A percentile compares a stretch with the other conserved stretches of the same genome.
These are phyloP conservation scores for Australoheros scitulus DNA, from an alignment of 2,113 vertebrate species.

Conservation along the genomic window DNA sequence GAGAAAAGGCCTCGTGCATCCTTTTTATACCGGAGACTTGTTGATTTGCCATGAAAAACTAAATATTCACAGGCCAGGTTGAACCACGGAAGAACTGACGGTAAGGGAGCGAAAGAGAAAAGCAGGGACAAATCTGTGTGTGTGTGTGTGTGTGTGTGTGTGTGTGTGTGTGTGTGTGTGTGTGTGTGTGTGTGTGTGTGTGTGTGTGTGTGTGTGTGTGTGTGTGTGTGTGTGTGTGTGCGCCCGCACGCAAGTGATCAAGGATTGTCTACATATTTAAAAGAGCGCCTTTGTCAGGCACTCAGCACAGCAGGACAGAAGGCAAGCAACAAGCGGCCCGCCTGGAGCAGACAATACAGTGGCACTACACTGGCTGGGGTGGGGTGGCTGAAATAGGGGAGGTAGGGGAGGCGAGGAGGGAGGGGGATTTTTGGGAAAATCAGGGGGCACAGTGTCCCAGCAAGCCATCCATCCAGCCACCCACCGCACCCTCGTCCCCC, in stretches of 20 bases:
- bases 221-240: constrained; percentile 27
- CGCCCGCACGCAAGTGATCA: constrained; percentile 41
- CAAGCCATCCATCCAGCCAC: constrained; percentile 61
- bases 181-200: constrained; percentile 36
- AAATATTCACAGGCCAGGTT: constrained; percentile 62
- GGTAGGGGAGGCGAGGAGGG: background rate
- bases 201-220: constrained; percentile 33
- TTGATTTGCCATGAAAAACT: constrained; percentile 68
- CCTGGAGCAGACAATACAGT: constrained; percentile 81
- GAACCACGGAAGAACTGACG: constrained; percentile 47
- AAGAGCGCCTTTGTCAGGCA: constrained; percentile 78
- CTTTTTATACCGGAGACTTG: constrained; percentile 68
- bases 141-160: constrained; percentile 34
- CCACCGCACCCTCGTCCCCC: constrained; percentile 37
- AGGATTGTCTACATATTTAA: constrained; percentile 79
- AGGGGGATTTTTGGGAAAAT: constrained; percentile 46
- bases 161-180: constrained; percentile 25
- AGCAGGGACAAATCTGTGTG: constrained; percentile 33
- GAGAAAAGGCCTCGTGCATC: constrained; percentile 48
- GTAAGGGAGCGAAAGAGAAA: constrained; percentile 51
- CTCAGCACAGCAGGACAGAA: constrained; percentile 79
- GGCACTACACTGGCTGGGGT: constrained; percentile 71
- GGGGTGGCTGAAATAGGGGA: background rate
- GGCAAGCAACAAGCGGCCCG: constrained; percentile 81
- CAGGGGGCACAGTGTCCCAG: constrained; percentile 66